Conservation (phyloP, 2,888 invertebrate species). For the Cephus pygmeus region DNA sequence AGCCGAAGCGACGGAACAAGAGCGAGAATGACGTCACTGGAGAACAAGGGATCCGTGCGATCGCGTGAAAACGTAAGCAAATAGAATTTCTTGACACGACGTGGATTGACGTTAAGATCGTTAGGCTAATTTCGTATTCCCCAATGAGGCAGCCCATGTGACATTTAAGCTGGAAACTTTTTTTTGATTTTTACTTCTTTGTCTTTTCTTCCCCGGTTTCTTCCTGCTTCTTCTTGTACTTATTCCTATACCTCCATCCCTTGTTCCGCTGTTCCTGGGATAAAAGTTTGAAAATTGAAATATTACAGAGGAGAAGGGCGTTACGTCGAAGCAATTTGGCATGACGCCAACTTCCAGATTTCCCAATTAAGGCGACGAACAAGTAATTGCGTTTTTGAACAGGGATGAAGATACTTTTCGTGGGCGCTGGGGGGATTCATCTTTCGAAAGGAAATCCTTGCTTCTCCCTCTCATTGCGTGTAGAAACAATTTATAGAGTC, state of each 20-base stretch:
- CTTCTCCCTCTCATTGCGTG: too few relatives aligned
- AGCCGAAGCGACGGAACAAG: background rate
- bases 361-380: conserved; percentile 7
- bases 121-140: background rate
- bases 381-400: background rate
- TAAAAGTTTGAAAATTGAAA: conserved; percentile 43
- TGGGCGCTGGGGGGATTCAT: too few relatives aligned
- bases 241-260: conserved; percentile 18
- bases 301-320: conserved; percentile 40
- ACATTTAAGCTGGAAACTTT: conserved; percentile 21
- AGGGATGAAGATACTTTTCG: background rate
- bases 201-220: conserved; percentile 3
- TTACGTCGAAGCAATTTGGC: conserved; percentile 55
- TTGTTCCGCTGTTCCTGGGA: conserved; percentile 8
- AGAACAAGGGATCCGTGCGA: background rate
- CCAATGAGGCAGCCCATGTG: conserved; percentile 15
- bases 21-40: background rate
- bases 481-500: too few relatives aligned
- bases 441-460: too few relatives aligned
- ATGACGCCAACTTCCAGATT: conserved; percentile 44
- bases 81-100: background rate
- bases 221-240: background rate
- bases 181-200: background rate
- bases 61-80: background rate
- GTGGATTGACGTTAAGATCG: background rate